Evolutionary conservation across 2,113 vertebrate species (phyloP).

Genomic region (Nothobranchius furzeri): DNA sequence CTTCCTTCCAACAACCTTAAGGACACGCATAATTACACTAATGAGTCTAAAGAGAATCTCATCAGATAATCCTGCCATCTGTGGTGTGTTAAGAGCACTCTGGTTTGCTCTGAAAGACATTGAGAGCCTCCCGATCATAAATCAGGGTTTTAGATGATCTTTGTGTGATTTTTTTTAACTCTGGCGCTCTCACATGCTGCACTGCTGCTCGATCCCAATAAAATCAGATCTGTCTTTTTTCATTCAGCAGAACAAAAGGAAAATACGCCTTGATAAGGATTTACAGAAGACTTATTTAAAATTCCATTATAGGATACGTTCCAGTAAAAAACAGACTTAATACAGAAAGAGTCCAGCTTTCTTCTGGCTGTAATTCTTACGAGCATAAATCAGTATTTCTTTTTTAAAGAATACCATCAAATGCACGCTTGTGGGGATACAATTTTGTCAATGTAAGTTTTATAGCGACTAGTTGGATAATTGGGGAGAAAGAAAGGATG

Average conservation of each 20-base stretch:
- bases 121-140: no score
- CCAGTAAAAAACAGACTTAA: conserved; percentile 19
- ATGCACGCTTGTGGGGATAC: background rate
- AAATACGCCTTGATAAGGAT: conserved; percentile 52
- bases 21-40: no score
- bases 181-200: conserved; percentile 50
- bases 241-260: conserved; percentile 68
- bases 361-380: conserved; percentile 10
- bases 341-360: conserved; percentile 7
- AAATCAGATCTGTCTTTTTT: conserved; percentile 66
- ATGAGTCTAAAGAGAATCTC: no score
- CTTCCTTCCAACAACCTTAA: no score
- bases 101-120: no score
- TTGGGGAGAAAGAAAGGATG: conserved; percentile 3
- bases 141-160: no score
- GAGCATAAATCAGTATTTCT: conserved; percentile 18
- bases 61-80: no score
- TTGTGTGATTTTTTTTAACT: no score
- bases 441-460: conserved; percentile 42
- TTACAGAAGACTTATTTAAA: conserved; percentile 41
- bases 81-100: no score
- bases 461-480: conserved; percentile 50
- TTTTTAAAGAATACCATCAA: conserved; percentile 30
- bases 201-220: conserved; percentile 71
- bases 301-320: conserved; percentile 32